A percentile compares a stretch with the other conserved stretches of the same genome.
Evolutionary conservation across 2,797 vertebrate species (phyloP).

Genomic region (Sebastes minor): DNA sequence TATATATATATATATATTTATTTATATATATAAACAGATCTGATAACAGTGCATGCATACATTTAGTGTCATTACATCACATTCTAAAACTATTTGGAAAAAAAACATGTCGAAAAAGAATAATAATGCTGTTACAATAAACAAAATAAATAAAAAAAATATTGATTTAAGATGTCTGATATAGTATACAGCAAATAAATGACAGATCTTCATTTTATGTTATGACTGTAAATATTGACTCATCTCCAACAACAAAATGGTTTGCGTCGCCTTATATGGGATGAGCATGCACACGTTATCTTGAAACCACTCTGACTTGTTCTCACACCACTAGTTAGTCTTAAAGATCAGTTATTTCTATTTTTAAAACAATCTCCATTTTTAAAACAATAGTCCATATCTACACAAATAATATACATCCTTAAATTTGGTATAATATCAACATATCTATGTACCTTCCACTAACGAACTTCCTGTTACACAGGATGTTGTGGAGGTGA

Average conservation of each 20-base stretch:
- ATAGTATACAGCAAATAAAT: background rate
- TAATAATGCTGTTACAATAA: background rate
- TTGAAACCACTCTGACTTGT: background rate
- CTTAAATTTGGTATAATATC: background rate
- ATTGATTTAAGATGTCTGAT: background rate
- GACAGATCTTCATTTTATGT: background rate
- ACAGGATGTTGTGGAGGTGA: conserved; percentile 20
- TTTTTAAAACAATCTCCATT: background rate
- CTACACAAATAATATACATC: background rate
- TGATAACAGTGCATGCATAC: background rate
- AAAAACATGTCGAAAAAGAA: background rate
- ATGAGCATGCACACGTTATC: background rate
- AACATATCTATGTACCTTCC: background rate
- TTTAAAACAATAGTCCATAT: background rate
- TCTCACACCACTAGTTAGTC: background rate
- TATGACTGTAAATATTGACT: background rate
- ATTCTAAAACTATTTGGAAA: background rate
- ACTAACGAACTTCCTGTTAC: conserved; percentile 26
- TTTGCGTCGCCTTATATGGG: background rate
- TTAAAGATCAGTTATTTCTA: background rate
- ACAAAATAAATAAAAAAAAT: background rate
- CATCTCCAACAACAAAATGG: background rate
- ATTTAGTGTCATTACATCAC: background rate
- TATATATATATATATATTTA: too few species aligned
- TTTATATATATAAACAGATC: background rate